A percentile compares a stretch with the other conserved stretches of the same genome.
Evolutionary conservation across 2,797 vertebrate species (phyloP).

Genomic region (Staurois parvus): DNA sequence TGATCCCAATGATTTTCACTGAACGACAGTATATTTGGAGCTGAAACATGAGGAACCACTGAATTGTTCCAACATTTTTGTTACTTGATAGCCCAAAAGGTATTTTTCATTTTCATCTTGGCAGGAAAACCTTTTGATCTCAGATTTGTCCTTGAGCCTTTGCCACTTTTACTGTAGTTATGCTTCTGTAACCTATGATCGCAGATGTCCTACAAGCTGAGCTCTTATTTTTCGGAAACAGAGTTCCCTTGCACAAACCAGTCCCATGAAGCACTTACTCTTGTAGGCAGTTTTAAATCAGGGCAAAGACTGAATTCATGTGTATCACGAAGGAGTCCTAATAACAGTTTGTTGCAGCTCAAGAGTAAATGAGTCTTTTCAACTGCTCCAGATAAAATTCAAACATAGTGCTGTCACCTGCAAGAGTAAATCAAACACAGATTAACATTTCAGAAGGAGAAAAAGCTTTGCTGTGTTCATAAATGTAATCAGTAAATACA

Average conservation of each 20-base stretch:
- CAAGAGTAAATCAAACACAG: conserved; percentile 61
- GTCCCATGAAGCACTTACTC: conserved; percentile 70
- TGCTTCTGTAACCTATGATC: conserved; percentile 1
- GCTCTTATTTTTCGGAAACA: conserved; percentile 65
- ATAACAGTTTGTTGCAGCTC: conserved; percentile 78
- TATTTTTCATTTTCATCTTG: conserved; percentile 9
- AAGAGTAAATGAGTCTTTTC: conserved; percentile 79
- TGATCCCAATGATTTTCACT: conserved; percentile 7
- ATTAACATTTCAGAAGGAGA: not conserved
- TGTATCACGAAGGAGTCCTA: conserved; percentile 76
- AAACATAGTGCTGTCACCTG: conserved; percentile 81
- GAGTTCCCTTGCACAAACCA: conserved; percentile 63
- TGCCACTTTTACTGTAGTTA: not conserved
- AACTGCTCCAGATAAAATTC: conserved; percentile 83
- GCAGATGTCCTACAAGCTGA: conserved; percentile 59
- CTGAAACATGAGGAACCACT: not conserved
- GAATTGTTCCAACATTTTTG: not conserved
- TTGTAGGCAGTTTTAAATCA: conserved; percentile 72
- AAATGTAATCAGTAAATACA: not conserved
- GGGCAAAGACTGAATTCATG: conserved; percentile 71
- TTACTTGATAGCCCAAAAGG: not conserved
- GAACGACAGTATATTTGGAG: not conserved
- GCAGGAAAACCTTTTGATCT: conserved; percentile 10
- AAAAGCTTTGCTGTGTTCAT: not conserved
- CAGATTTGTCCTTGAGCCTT: not conserved